Evolutionary conservation across 2,888 invertebrate species (phyloP).

Genomic region (Synergus laeviventris): DNA sequence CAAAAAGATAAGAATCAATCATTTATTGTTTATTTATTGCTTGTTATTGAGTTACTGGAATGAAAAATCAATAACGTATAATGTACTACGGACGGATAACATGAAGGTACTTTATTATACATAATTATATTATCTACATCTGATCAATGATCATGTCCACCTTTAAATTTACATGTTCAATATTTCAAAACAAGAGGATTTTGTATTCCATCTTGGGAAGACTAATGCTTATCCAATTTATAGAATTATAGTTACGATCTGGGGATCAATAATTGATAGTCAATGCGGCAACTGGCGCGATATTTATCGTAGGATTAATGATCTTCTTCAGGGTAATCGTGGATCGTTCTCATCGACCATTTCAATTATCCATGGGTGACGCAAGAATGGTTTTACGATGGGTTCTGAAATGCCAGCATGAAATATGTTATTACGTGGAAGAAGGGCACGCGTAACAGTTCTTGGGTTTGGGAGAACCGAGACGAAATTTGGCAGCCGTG

Average conservation of each 20-base stretch:
- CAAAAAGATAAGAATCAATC: too few relatives aligned
- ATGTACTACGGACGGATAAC: too few relatives aligned
- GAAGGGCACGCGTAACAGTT: slow-evolving; percentile 29
- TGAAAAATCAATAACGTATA: too few relatives aligned
- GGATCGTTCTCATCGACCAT: slow-evolving; percentile 4
- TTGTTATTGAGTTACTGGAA: too few relatives aligned
- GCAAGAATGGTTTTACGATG: slow-evolving; percentile 22
- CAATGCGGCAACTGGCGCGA: not conserved
- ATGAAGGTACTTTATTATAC: too few relatives aligned
- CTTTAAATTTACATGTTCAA: too few relatives aligned
- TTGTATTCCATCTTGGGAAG: not conserved
- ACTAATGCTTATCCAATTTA: not conserved
- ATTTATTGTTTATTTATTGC: too few relatives aligned
- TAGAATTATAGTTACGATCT: not conserved
- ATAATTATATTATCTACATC: too few relatives aligned
- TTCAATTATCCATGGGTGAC: slow-evolving; percentile 18
- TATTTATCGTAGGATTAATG: slow-evolving; percentile 17
- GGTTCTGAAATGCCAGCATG: slow-evolving; percentile 7
- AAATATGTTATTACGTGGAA: slow-evolving; percentile 30
- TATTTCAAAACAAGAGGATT: not conserved
- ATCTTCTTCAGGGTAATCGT: not conserved
- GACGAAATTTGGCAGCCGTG: slow-evolving; percentile 54
- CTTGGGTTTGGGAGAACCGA: slow-evolving; percentile 36
- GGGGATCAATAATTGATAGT: not conserved
- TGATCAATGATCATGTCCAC: too few relatives aligned